Evolutionary conservation across 2,113 vertebrate genomes (phyloP).

Genomic region (Ameiurus melas): DNA sequence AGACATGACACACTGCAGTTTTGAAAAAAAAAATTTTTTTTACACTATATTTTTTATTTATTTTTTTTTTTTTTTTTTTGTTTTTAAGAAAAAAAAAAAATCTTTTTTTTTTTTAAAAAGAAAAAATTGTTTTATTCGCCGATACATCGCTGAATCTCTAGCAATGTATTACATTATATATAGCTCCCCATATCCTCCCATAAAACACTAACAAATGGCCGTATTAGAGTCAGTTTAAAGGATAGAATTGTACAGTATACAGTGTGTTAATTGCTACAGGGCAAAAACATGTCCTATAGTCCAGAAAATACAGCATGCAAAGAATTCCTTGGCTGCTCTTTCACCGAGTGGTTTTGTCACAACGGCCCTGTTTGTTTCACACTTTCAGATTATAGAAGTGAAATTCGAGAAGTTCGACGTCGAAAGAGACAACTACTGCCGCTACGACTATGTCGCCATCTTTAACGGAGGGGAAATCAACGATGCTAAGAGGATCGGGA

Average conservation of each 20-base stretch:
- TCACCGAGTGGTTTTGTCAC: background rate
- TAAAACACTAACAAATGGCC: background rate
- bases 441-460: constrained; percentile 92
- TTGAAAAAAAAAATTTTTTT: too few species aligned
- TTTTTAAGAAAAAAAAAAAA: too few species aligned
- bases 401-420: constrained; percentile 98
- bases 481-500: constrained; percentile 91
- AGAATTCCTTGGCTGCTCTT: background rate
- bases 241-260: too few species aligned
- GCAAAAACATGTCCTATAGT: background rate
- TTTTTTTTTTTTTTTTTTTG: too few species aligned
- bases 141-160: too few species aligned
- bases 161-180: too few species aligned
- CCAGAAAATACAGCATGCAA: background rate
- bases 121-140: too few species aligned
- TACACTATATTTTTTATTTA: too few species aligned
- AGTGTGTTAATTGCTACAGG: background rate
- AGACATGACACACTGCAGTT: too few species aligned
- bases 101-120: too few species aligned
- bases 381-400: constrained; percentile 82
- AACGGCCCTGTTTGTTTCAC: background rate
- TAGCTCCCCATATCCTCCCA: background rate
- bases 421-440: constrained; percentile 96
- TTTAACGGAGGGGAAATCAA: constrained; percentile 93
- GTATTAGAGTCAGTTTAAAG: background rate